Evolutionary conservation across 2,888 invertebrate genomes (phyloP).

Genomic region (Cyaniris semiargus): DNA sequence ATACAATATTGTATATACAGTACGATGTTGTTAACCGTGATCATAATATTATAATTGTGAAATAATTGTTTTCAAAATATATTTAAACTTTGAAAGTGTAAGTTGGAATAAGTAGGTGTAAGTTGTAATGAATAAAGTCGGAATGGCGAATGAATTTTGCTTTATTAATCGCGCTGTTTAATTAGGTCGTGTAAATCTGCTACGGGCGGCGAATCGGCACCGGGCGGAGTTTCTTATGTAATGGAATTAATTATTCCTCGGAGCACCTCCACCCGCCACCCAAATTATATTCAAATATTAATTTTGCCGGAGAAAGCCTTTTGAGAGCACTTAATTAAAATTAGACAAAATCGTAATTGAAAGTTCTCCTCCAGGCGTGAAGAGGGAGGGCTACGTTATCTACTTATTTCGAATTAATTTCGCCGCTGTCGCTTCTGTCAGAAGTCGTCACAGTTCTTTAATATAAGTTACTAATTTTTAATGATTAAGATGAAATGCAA

Average conservation of each 20-base stretch:
- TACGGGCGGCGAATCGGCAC: slow-evolving; percentile 48
- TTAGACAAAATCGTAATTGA: slow-evolving; percentile 81
- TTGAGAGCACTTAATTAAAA: slow-evolving; percentile 81
- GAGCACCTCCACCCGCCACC: slow-evolving; percentile 77
- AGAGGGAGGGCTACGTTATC: slow-evolving; percentile 69
- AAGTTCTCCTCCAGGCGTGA: slow-evolving; percentile 77
- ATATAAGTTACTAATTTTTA: slow-evolving; percentile 63
- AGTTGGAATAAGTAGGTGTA: not conserved
- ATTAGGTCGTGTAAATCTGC: slow-evolving; percentile 33
- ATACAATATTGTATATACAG: not conserved
- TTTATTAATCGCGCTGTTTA: slow-evolving; percentile 23
- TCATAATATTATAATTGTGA: too few relatives aligned
- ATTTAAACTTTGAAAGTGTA: too few relatives aligned
- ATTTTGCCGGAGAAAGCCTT: slow-evolving; percentile 79
- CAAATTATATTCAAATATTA: slow-evolving; percentile 81
- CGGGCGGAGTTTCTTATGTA: slow-evolving; percentile 67
- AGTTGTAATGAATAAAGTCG: not conserved
- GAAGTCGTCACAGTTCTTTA: slow-evolving; percentile 52
- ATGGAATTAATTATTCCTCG: slow-evolving; percentile 79
- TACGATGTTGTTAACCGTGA: not conserved
- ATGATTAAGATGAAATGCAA: not conserved
- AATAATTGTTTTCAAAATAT: too few relatives aligned
- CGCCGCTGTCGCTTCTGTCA: slow-evolving; percentile 49
- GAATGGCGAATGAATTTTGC: not conserved
- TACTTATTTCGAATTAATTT: slow-evolving; percentile 78